These are phyloP conservation scores for Drosophila melanosoma DNA, from an alignment of 2,888 invertebrate genomes.

Conservation along the genomic window DNA sequence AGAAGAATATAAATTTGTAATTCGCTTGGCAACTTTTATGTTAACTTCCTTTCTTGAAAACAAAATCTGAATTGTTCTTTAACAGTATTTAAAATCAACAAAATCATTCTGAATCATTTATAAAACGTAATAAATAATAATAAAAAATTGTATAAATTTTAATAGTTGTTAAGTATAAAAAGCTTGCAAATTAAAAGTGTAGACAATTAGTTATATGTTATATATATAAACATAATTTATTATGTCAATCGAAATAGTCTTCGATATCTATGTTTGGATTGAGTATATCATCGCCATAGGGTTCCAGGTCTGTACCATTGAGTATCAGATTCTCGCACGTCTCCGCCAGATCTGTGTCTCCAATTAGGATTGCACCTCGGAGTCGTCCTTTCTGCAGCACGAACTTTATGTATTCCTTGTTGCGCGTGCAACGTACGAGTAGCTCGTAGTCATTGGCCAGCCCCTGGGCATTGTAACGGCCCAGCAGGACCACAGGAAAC, in stretches of 20 bases:
- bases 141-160: not conserved
- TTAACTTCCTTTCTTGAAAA: not conserved
- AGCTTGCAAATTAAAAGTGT: not conserved
- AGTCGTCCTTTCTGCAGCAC: slow-evolving; percentile 93
- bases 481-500: slow-evolving; percentile 95
- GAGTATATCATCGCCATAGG: slow-evolving; percentile 95
- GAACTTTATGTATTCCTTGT: slow-evolving; percentile 93
- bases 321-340: slow-evolving; percentile 99
- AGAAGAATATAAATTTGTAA: not conserved
- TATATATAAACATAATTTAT: slow-evolving; percentile 22
- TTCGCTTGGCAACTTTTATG: not conserved
- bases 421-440: slow-evolving; percentile 92
- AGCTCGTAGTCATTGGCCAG: slow-evolving; percentile 93
- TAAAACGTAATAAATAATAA: not conserved
- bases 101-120: not conserved
- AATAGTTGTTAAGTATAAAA: not conserved
- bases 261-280: slow-evolving; percentile 99
- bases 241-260: slow-evolving; percentile 97
- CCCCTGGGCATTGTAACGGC: slow-evolving; percentile 96
- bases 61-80: not conserved
- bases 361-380: slow-evolving; percentile 97
- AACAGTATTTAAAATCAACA: not conserved
- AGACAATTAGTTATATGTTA: not conserved
- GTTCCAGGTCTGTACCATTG: slow-evolving; percentile 95
- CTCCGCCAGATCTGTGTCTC: slow-evolving; percentile 98